phyloP scores from a whole-genome alignment of 2,797 vertebrate genomes.

The Tokudaia tokunoshimensis region DNA sequence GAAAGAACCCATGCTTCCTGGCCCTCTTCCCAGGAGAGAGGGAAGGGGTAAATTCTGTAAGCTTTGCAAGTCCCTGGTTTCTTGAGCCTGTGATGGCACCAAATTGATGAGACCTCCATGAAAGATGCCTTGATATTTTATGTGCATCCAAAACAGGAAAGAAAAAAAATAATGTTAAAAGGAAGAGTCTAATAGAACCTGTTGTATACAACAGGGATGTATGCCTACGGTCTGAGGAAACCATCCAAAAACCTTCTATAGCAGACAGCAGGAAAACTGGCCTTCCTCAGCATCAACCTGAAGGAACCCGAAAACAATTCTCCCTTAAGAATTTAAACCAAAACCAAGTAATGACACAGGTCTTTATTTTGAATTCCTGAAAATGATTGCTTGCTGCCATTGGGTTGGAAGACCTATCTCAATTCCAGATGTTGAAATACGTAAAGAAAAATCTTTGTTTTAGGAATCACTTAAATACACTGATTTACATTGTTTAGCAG shows the following conservation, averaged over 20 bases:
- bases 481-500: constrained; percentile 43
- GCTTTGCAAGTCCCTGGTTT: constrained; percentile 21
- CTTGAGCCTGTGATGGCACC: background rate
- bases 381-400: background rate
- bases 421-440: constrained; percentile 49
- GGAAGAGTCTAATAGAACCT: background rate
- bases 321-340: constrained; percentile 42
- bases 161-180: background rate
- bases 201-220: background rate
- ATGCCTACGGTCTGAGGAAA: background rate
- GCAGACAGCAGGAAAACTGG: background rate
- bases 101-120: background rate
- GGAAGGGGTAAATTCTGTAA: constrained; percentile 32
- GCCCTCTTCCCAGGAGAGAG: background rate
- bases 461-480: constrained; percentile 31
- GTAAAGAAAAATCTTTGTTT: constrained; percentile 9
- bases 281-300: constrained; percentile 4
- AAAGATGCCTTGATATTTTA: background rate
- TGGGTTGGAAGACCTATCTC: constrained; percentile 30
- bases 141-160: background rate
- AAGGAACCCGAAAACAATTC: background rate
- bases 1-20: constrained; percentile 50
- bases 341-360: background rate
- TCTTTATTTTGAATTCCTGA: constrained; percentile 52
- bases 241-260: background rate